phyloP scores from a whole-genome alignment of 1,140 invertebrate genomes.

The Penaeus japonicus region DNA sequence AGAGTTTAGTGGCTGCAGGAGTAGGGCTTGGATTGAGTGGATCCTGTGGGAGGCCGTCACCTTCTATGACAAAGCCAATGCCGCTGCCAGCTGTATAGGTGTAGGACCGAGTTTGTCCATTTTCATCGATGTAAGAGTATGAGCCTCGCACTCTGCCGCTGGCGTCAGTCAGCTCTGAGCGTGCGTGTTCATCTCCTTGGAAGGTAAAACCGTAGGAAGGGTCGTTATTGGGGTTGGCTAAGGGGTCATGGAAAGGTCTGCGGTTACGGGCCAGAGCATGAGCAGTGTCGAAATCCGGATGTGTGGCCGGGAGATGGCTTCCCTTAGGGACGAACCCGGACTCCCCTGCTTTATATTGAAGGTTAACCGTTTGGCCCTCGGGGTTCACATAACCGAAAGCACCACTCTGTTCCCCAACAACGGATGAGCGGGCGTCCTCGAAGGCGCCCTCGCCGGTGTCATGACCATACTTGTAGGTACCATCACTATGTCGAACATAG shows the following conservation, averaged over 20 bases:
- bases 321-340: conserved; percentile 25
- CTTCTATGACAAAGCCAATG: conserved; percentile 28
- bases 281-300: background rate
- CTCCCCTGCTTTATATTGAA: conserved; percentile 26
- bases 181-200: conserved; percentile 48
- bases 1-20: background rate
- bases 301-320: background rate
- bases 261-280: background rate
- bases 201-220: conserved; percentile 53
- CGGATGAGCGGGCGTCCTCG: conserved; percentile 11
- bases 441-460: conserved; percentile 33
- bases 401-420: conserved; percentile 10
- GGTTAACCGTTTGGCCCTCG: background rate
- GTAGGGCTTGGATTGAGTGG: background rate
- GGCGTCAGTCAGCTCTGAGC: conserved; percentile 48
- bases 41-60: background rate
- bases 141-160: conserved; percentile 61
- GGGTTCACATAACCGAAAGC: conserved; percentile 30
- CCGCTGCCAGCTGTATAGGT: conserved; percentile 1
- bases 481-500: conserved; percentile 40
- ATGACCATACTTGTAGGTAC: conserved; percentile 42
- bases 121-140: conserved; percentile 61
- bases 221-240: background rate
- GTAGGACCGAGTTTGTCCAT: background rate
- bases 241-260: conserved; percentile 1